Percentiles rank a stretch among this genome's conserved stretches.
Evolutionary conservation across 1,140 invertebrate species (phyloP).

Genomic region (Megalonaias nervosa): DNA sequence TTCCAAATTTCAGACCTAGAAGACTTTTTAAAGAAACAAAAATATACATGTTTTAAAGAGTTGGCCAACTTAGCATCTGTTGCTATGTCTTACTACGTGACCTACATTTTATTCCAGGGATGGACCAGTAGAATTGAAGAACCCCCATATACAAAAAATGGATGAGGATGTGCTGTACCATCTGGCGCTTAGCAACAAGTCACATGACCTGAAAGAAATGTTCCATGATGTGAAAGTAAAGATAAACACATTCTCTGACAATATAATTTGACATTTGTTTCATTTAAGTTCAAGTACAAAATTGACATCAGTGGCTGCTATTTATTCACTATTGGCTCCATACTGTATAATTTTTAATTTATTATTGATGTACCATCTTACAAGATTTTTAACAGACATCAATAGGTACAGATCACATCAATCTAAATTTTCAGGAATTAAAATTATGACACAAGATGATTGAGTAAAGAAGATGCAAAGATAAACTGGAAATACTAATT

Average conservation of each 20-base stretch:
- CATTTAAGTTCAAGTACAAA: not conserved
- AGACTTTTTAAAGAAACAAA: too few species aligned
- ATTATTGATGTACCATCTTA: constrained; percentile 31
- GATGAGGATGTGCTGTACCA: constrained; percentile 91
- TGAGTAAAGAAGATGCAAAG: too few species aligned
- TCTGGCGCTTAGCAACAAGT: constrained; percentile 90
- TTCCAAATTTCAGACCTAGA: too few species aligned
- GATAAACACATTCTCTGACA: not conserved
- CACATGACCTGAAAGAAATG: constrained; percentile 95
- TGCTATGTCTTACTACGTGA: not conserved
- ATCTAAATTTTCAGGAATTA: not conserved
- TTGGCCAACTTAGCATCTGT: too few species aligned
- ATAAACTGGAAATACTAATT: too few species aligned
- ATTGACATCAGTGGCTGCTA: not conserved
- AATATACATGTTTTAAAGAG: too few species aligned
- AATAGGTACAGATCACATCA: not conserved
- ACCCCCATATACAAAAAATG: constrained; percentile 48
- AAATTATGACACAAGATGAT: not conserved
- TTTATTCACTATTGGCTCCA: not conserved
- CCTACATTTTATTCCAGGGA: constrained; percentile 14
- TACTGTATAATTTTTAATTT: constrained; percentile 9
- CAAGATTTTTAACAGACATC: too few species aligned
- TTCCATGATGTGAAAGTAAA: constrained; percentile 95
- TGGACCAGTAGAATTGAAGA: constrained; percentile 37
- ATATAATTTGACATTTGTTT: not conserved